Evolutionary conservation across 2,113 vertebrate species (phyloP).

Genomic region (Vidua macroura): DNA sequence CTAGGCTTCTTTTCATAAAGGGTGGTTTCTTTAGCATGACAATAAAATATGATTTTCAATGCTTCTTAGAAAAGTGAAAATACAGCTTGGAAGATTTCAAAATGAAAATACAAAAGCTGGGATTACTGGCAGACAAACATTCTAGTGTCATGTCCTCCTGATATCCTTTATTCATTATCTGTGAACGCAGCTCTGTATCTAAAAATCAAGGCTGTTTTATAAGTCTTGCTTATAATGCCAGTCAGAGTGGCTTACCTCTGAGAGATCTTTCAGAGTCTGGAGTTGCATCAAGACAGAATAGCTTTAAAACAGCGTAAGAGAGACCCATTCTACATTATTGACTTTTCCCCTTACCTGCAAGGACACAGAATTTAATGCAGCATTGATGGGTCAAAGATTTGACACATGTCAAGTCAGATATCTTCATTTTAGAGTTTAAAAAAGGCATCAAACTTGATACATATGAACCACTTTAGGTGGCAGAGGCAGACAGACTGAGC

Average conservation of each 20-base stretch:
- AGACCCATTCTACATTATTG: constrained; percentile 21
- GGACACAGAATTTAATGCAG: constrained; percentile 35
- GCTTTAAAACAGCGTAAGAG: constrained; percentile 1
- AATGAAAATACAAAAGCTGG: constrained; percentile 39
- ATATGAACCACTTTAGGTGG: neutral
- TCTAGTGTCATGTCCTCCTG: constrained; percentile 29
- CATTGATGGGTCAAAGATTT: constrained; percentile 38
- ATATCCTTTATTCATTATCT: constrained; percentile 45
- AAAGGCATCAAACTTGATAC: neutral
- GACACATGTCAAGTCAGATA: constrained; percentile 30
- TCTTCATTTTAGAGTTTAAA: neutral
- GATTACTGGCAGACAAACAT: constrained; percentile 38
- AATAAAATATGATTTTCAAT: constrained; percentile 58
- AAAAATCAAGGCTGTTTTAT: constrained; percentile 53
- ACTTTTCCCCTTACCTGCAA: constrained; percentile 30
- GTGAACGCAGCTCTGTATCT: constrained; percentile 22
- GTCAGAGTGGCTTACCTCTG: neutral
- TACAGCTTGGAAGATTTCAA: constrained; percentile 40
- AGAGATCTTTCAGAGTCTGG: neutral
- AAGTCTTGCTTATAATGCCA: constrained; percentile 27
- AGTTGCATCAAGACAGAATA: neutral
- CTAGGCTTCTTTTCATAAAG: constrained; percentile 23
- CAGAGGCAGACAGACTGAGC: neutral
- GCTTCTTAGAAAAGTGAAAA: constrained; percentile 31
- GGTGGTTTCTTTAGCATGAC: constrained; percentile 27